Evolutionary conservation across 2,888 invertebrate genomes (phyloP).

Genomic region (Coronaproctus castanopsis): DNA sequence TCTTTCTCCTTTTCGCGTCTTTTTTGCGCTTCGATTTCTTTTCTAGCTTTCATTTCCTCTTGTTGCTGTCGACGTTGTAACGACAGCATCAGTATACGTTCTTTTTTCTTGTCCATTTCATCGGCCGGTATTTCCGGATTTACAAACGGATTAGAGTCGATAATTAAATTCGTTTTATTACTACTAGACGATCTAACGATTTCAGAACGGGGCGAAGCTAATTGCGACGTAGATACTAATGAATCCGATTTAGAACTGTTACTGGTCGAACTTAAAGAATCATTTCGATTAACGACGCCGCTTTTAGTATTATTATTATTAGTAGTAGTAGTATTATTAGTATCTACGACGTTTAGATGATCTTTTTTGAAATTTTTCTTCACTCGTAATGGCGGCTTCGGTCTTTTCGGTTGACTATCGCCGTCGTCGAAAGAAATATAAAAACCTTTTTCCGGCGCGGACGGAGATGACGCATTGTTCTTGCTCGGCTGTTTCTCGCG

Average conservation of each 20-base stretch:
- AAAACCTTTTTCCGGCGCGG: slow-evolving; percentile 43
- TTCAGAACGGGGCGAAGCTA: background rate
- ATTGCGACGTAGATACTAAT: slow-evolving; percentile 1
- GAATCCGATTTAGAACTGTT: background rate
- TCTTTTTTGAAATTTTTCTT: slow-evolving; percentile 32
- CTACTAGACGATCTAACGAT: slow-evolving; percentile 3
- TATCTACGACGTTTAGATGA: background rate
- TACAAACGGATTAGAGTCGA: background rate
- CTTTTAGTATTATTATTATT: background rate
- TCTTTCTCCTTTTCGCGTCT: slow-evolving; percentile 53
- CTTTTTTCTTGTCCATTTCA: slow-evolving; percentile 83
- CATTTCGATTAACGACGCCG: background rate
- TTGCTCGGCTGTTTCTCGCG: slow-evolving; percentile 18
- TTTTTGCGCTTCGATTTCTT: slow-evolving; percentile 60
- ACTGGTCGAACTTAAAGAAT: background rate
- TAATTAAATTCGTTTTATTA: background rate
- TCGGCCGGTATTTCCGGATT: slow-evolving; percentile 36
- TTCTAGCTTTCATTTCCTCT: slow-evolving; percentile 63
- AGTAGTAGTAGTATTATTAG: background rate
- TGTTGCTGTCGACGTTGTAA: slow-evolving; percentile 76
- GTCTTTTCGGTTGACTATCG: slow-evolving; percentile 42
- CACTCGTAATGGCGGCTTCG: slow-evolving; percentile 64
- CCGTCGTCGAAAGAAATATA: slow-evolving; percentile 73
- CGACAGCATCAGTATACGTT: slow-evolving; percentile 72
- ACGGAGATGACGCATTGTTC: background rate